A percentile compares a stretch with the other conserved stretches of the same genome.
These are phyloP conservation scores for Bombus pascuorum DNA, from an alignment of 1,140 invertebrate species.

Conservation along the genomic window DNA sequence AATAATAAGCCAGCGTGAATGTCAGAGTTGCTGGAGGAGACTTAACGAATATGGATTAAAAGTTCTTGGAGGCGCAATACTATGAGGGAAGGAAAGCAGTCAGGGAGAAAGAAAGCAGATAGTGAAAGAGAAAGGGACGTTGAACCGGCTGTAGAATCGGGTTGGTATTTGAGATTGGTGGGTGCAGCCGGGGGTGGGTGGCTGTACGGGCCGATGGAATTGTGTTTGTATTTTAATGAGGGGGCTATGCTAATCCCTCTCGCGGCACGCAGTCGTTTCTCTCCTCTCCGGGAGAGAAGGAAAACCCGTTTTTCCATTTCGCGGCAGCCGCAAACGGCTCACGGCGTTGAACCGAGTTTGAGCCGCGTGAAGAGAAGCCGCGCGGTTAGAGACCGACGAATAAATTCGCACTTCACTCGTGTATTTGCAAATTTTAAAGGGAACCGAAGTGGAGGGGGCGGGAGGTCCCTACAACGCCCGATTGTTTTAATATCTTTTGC, in stretches of 20 bases:
- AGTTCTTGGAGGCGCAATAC: constrained; percentile 66
- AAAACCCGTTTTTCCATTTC: constrained; percentile 74
- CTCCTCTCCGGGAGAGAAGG: constrained; percentile 52
- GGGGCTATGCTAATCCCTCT: constrained; percentile 79
- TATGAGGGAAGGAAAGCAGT: background rate
- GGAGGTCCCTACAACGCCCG: constrained; percentile 58
- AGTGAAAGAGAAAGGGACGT: constrained; percentile 33
- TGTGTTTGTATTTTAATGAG: constrained; percentile 81
- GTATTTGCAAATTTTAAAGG: constrained; percentile 70
- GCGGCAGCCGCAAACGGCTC: constrained; percentile 62
- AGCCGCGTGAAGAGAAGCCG: constrained; percentile 55
- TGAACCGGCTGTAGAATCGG: constrained; percentile 62
- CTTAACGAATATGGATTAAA: constrained; percentile 81
- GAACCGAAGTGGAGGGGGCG: constrained; percentile 35
- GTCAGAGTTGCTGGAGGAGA: constrained; percentile 74
- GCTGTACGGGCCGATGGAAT: constrained; percentile 69
- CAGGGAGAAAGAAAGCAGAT: background rate
- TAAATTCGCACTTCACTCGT: constrained; percentile 70
- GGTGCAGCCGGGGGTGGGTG: constrained; percentile 47
- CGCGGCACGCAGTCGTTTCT: constrained; percentile 67
- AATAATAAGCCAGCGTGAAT: constrained; percentile 74
- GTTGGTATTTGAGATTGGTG: constrained; percentile 73
- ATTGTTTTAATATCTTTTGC: constrained; percentile 73
- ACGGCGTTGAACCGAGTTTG: constrained; percentile 57
- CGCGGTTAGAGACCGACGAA: constrained; percentile 63